Percentiles rank a stretch among this genome's conserved stretches.
These are phyloP conservation scores for Falco peregrinus DNA, from an alignment of 2,797 vertebrate genomes.

Conservation along the genomic window DNA sequence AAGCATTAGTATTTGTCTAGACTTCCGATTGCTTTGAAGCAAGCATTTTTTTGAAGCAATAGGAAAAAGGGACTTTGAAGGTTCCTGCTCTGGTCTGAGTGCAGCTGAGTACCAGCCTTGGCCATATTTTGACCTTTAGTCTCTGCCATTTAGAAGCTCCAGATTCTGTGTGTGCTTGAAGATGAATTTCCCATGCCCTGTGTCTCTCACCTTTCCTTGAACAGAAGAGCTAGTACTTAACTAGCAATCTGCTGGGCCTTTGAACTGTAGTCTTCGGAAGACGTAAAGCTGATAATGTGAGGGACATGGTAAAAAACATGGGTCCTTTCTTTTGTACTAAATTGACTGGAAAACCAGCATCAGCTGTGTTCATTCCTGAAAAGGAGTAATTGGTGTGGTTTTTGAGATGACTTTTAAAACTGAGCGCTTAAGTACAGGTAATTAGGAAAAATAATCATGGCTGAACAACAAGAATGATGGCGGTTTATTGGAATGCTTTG, in stretches of 20 bases:
- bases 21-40: constrained; percentile 4
- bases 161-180: constrained; percentile 29
- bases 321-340: background rate
- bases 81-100: background rate
- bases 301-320: background rate
- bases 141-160: background rate
- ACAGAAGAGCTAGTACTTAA: constrained; percentile 7
- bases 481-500: background rate
- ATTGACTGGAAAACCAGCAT: constrained; percentile 27
- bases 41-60: background rate
- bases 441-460: background rate
- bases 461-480: background rate
- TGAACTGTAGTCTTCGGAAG: constrained; percentile 11
- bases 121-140: background rate
- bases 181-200: constrained; percentile 51
- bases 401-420: background rate
- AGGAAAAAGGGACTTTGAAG: background rate
- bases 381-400: background rate
- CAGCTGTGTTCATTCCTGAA: background rate
- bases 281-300: constrained; percentile 22
- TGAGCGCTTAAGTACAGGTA: background rate
- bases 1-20: background rate
- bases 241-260: background rate
- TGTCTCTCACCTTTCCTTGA: constrained; percentile 20
- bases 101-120: background rate